Percentiles rank a stretch among this genome's conserved stretches.
phyloP scores from a whole-genome alignment of 2,888 invertebrate species.

The Tricholauxania praeusta region DNA sequence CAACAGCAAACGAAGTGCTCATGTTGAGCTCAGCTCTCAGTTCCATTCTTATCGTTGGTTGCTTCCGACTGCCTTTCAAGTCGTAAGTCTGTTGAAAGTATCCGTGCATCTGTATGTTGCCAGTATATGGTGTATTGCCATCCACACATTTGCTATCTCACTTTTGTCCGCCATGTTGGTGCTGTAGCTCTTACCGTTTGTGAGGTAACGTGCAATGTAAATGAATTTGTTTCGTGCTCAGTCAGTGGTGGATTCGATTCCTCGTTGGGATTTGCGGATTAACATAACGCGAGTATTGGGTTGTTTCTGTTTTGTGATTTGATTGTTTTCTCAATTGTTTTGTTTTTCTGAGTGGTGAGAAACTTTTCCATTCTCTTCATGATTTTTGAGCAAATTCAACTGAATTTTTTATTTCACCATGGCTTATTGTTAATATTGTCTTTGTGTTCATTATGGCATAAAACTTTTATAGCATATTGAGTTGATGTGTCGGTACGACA shows the following conservation, averaged over 20 bases:
- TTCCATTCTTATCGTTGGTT: slow-evolving; percentile 35
- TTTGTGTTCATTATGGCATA: too few species aligned
- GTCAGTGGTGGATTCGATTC: slow-evolving; percentile 17
- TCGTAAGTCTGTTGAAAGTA: not conserved
- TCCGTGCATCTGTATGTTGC: not conserved
- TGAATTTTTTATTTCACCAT: not conserved
- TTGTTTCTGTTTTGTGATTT: not conserved
- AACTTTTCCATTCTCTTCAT: not conserved
- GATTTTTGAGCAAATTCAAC: not conserved
- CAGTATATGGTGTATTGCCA: slow-evolving; percentile 26
- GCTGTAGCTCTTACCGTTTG: not conserved
- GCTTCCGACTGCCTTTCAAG: slow-evolving; percentile 37
- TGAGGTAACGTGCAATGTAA: not conserved
- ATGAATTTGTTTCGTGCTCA: not conserved
- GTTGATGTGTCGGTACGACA: too few species aligned
- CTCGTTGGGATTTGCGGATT: slow-evolving; percentile 15
- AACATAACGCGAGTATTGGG: too few species aligned
- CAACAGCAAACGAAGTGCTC: slow-evolving; percentile 10
- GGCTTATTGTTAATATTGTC: not conserved
- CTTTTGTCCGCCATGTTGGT: slow-evolving; percentile 29
- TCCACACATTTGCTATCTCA: slow-evolving; percentile 22
- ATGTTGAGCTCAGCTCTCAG: not conserved
- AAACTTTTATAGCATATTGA: too few species aligned
- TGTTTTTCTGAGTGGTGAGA: not conserved
- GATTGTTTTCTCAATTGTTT: not conserved